Evolutionary conservation across 2,888 invertebrate genomes (phyloP).

Genomic region (Rhagophthalmus giganteus): DNA sequence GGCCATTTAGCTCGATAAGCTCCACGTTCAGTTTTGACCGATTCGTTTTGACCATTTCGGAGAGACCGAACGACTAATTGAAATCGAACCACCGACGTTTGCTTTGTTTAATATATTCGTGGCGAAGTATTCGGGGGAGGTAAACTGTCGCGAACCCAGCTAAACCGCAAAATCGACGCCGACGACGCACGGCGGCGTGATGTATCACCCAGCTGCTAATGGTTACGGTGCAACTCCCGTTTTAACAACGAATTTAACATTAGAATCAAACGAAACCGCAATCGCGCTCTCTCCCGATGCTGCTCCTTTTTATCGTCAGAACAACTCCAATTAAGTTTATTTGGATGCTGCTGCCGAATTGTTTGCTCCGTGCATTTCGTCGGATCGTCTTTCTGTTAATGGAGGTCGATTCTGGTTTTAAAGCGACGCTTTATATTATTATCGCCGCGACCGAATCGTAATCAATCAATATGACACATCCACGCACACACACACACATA

Average conservation of each 20-base stretch:
- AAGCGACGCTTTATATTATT: slow-evolving; percentile 6
- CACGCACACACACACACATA: slow-evolving; percentile 18
- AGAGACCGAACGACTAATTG: too few relatives aligned
- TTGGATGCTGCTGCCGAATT: background rate
- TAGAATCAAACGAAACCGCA: slow-evolving; percentile 19
- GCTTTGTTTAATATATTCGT: background rate
- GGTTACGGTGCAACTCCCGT: slow-evolving; percentile 11
- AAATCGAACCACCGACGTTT: too few relatives aligned
- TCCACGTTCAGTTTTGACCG: too few relatives aligned
- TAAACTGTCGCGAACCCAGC: background rate
- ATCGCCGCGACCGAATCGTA: slow-evolving; percentile 16
- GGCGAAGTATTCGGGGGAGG: background rate
- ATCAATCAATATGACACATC: slow-evolving; percentile 28
- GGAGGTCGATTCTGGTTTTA: slow-evolving; percentile 1
- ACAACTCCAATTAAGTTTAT: slow-evolving; percentile 24
- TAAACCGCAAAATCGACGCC: slow-evolving; percentile 16
- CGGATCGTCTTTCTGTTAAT: too few relatives aligned
- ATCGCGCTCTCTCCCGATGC: slow-evolving; percentile 8
- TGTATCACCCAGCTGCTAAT: slow-evolving; percentile 11
- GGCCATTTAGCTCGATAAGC: too few relatives aligned
- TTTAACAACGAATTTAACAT: slow-evolving; percentile 18
- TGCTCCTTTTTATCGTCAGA: slow-evolving; percentile 15
- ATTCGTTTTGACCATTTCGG: too few relatives aligned
- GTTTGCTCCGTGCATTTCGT: background rate
- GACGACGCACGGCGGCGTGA: slow-evolving; percentile 2